Evolutionary conservation across 2,888 invertebrate genomes (phyloP), one percentile per base, ranked within the genome.

Genomic region (Campaea margaritaria): DNA sequence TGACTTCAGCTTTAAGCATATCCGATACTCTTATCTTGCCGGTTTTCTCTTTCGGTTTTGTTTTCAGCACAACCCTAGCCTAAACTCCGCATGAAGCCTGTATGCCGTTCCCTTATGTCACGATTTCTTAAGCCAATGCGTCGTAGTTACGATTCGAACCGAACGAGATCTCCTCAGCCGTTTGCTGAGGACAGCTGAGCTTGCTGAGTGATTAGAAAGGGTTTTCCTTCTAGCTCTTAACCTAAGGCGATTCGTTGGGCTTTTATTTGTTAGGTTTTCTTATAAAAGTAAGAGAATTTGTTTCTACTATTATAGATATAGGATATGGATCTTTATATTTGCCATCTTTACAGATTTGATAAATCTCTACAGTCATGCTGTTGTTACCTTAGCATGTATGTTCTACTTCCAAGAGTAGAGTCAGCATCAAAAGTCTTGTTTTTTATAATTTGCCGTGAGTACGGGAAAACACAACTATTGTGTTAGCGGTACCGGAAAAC

Each of bases 81-180:
- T 34, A 53, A 53, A 58, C 31, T 7, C 31, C 8, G 2, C 31
- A 31, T 31, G 62, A 52, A 39, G 65, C 54, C 21, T 11, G 49
- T 38, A 39, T 41, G n/a, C 58, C 61, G 64, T 74, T 41, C 15
- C 59, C 62, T 62, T 74, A 70, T 45, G 64, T 73, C 75, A 74
- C 75, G 79, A 78, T 78, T 78, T 76, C 48, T 61, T 63, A 65
- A 68, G 62, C 64, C 68, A 67, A 62, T 70, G 65, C 58, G 47
- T 59, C 48, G 65, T 55, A 63, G 65, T 64, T 54, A 60, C 53
- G 58, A 61, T 63, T 53, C 61, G 50, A 42, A 39, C 42, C 44
- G 31, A 54, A 36, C 43, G 43, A 21, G 42, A 51, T 51, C 42
- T 51, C 56, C 47, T 55, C 50, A 50, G 51, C 50, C 55, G 57